phyloP scores from a whole-genome alignment of 2,888 invertebrate species.

The Cheiracanthium punctorium region DNA sequence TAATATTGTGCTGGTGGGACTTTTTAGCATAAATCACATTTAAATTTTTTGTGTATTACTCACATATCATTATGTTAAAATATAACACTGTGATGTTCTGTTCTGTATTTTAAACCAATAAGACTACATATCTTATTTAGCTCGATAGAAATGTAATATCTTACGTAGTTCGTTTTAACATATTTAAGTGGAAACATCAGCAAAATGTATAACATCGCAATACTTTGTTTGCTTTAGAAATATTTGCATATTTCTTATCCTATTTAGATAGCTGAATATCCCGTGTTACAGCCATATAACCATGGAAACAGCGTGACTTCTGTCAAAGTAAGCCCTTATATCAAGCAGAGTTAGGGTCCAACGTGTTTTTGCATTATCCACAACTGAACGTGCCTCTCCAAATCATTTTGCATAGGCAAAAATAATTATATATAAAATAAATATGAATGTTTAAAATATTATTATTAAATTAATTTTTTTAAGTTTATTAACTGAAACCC shows the following conservation, averaged over 20 bases:
- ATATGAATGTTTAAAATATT: background rate
- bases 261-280: background rate
- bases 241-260: background rate
- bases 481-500: no score
- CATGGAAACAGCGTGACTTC: background rate
- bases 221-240: background rate
- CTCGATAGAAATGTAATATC: no score
- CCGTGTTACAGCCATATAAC: background rate
- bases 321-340: background rate
- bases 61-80: no score
- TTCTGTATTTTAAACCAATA: no score
- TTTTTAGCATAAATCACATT: no score
- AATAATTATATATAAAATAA: background rate
- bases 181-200: background rate
- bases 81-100: no score
- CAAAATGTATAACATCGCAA: background rate
- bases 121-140: no score
- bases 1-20: no score
- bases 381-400: background rate
- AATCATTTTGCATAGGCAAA: background rate
- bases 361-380: background rate
- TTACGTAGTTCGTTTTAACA: no score
- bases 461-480: background rate
- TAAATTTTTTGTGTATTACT: no score
- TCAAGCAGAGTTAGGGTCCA: constrained; percentile 8